Evolutionary conservation across 30 jellyfish, hydroid and myxozoan species (phyloP).

Genomic region (Catostylus mosaicus): DNA sequence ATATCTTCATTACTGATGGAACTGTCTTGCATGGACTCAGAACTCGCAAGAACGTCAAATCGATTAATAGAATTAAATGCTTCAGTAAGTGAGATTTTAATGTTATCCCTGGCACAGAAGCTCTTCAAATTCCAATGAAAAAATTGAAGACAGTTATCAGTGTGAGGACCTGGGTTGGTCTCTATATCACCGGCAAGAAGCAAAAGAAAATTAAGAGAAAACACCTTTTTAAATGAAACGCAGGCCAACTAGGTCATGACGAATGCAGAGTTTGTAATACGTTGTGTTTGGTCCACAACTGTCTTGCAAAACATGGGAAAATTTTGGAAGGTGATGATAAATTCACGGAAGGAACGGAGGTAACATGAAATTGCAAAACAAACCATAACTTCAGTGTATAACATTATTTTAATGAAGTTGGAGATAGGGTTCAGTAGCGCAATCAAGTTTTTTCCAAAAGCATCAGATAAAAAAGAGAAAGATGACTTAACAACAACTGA

Average conservation of each 20-base stretch:
- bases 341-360: background rate
- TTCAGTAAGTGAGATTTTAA: constrained; percentile 16
- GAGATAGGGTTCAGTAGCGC: constrained; percentile 1
- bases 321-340: constrained; percentile 11
- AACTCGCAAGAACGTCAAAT: constrained; percentile 5
- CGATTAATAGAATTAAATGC: constrained; percentile 1
- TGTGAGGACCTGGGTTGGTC: constrained; percentile 32
- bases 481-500: constrained; percentile 15
- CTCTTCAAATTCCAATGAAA: background rate
- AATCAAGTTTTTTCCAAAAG: background rate
- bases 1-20: constrained; percentile 13
- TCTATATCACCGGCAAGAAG: constrained; percentile 23
- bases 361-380: constrained; percentile 21
- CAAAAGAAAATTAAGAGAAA: background rate
- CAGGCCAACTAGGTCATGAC: constrained; percentile 7
- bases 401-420: constrained; percentile 2
- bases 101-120: constrained; percentile 21
- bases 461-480: constrained; percentile 26
- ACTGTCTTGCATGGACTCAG: constrained; percentile 33
- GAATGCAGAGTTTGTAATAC: background rate
- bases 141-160: constrained; percentile 8
- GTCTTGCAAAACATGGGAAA: background rate
- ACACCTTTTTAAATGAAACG: constrained; percentile 1
- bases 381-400: constrained; percentile 11
- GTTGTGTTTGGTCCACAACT: constrained; percentile 18